phyloP scores from a whole-genome alignment of 2,113 vertebrate genomes.

The Potamarius usumacintae region DNA sequence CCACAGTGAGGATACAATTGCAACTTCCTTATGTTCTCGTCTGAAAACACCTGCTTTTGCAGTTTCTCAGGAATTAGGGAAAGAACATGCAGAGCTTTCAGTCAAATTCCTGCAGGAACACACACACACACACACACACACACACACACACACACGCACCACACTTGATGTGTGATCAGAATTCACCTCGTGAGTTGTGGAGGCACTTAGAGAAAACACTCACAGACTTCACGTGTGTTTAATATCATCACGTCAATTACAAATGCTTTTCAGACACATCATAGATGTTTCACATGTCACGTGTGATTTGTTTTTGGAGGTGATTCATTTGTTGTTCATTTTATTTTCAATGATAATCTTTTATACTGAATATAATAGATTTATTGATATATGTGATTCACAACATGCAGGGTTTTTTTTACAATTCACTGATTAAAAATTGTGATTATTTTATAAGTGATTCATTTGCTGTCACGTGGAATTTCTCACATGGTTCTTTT shows the following conservation, averaged over 20 bases:
- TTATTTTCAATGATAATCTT: not conserved
- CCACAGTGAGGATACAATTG: slow-evolving; percentile 8
- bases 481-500: not conserved
- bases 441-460: not conserved
- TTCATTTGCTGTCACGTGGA: not conserved
- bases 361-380: not conserved
- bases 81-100: not conserved
- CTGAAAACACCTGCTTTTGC: slow-evolving; percentile 49
- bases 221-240: not conserved
- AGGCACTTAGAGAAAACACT: not conserved
- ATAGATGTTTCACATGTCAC: not conserved
- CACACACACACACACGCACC: not conserved
- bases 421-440: not conserved
- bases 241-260: not conserved
- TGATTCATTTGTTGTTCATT: not conserved
- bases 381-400: not conserved
- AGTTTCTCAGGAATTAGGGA: not conserved
- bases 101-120: not conserved
- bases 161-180: not conserved
- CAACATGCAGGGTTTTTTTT: too few species aligned
- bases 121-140: slow-evolving; percentile 5
- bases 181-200: not conserved
- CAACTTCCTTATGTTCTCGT: slow-evolving; percentile 22
- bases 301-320: too few species aligned
- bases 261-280: not conserved